Base-by-base conservation (phyloP, 2,797 vertebrate genomes). In the Brachyalestes nurse region DNA sequence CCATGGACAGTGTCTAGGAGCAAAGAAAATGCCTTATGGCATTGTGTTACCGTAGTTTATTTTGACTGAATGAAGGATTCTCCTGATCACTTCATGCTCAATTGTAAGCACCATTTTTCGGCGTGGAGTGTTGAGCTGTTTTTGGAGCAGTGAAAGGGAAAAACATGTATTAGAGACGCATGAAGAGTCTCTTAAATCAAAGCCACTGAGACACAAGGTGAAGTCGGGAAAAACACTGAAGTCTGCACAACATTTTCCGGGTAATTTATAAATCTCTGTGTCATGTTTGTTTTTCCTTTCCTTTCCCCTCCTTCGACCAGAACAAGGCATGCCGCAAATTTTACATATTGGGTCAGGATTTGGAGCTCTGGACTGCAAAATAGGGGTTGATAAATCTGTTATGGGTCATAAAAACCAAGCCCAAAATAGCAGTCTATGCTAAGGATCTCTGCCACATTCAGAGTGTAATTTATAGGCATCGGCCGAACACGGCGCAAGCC, bases 1-100 rank as follows among this genome's bases (percentile, higher is more conserved):
- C 81, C 81, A 82, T 82, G 81, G 81, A 82, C 81, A 82, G 81
- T 55, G 81, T 82, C 75, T 74, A 60, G 49, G 42, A 72, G 47
- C 64, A 53, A 47, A 71, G 13, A 64, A 70, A 57, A 38, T 25
- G 65, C 72, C 45, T 42, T 64, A 5, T 55, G n/a, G 61, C 28
- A 60, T 9, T 69, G 51, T 19, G 38, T 53, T 42, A 19, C 19
- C 40, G 42, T 40, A 49, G 28, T 23, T 58, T 69, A 14, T 28
- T n/a, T 55, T 70, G 4, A 75, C 19, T n/a, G n/a, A 51, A 58
- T 47, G 12, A 67, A 38, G 2, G 12, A 1, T 1, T 14, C 12
- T 12, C 53, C 3, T 55, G 2, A 16, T 7, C 28, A 23, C 7
- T 23, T 58, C 28, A 21, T 49, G 1, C 10, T 16, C 23, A 17